These are phyloP conservation scores for Andricus quercusramuli DNA, from an alignment of 2,888 invertebrate genomes.

Conservation along the genomic window DNA sequence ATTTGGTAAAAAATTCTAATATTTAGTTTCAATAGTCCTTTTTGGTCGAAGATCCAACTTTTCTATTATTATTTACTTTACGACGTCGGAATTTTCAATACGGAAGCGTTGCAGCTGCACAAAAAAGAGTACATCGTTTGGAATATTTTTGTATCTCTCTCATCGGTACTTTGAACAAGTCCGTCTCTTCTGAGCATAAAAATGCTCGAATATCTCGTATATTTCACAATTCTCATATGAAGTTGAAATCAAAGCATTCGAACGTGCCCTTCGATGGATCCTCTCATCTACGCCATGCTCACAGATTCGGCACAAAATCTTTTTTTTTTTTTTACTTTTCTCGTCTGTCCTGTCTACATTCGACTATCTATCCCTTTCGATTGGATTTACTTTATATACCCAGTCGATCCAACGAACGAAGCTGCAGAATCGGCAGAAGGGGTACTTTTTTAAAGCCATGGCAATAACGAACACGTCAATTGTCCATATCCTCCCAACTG, in stretches of 20 bases:
- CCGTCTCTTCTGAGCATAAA: constrained; percentile 34
- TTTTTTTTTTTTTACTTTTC: constrained; percentile 21
- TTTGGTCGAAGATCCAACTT: too few relatives aligned
- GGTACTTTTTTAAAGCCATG: constrained; percentile 52
- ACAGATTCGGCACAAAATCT: constrained; percentile 25
- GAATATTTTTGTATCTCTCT: background rate
- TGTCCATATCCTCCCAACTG: constrained; percentile 59
- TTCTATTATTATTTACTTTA: too few relatives aligned
- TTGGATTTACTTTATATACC: constrained; percentile 34
- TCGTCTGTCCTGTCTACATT: constrained; percentile 23
- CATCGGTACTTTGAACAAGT: constrained; percentile 25
- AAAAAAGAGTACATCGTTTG: constrained; percentile 21
- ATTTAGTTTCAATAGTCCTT: too few relatives aligned
- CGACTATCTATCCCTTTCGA: constrained; percentile 40
- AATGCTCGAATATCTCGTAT: constrained; percentile 24
- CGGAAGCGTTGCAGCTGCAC: background rate
- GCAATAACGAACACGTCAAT: constrained; percentile 69
- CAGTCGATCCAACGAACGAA: constrained; percentile 18
- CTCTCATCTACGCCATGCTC: constrained; percentile 35
- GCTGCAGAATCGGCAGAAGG: constrained; percentile 35
- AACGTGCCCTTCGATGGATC: constrained; percentile 33
- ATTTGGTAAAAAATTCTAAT: too few relatives aligned
- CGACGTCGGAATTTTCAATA: too few relatives aligned
- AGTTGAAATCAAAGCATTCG: constrained; percentile 38
- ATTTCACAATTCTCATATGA: constrained; percentile 20